Percentiles rank a stretch among this genome's conserved stretches.
phyloP scores from a whole-genome alignment of 2,888 invertebrate genomes.

The Apodemia zela region DNA sequence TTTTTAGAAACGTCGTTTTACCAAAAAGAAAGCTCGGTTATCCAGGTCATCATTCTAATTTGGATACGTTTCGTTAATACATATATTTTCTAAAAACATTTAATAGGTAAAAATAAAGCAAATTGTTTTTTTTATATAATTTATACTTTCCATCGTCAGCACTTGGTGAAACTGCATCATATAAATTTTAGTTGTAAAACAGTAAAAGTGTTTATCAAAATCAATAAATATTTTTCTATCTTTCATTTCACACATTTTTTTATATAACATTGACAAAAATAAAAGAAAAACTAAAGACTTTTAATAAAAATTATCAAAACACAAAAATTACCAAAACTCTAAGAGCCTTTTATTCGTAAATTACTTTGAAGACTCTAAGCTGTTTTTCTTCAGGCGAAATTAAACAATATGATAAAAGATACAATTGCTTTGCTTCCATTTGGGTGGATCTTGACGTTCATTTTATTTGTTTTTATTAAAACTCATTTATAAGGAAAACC shows the following conservation, averaged over 20 bases:
- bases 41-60: too few relatives aligned
- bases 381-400: constrained; percentile 64
- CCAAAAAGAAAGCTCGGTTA: too few relatives aligned
- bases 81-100: too few relatives aligned
- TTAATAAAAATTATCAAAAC: background rate
- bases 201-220: too few relatives aligned
- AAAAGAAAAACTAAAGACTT: constrained; percentile 18
- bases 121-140: too few relatives aligned
- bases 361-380: constrained; percentile 52
- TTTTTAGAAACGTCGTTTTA: too few relatives aligned
- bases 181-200: too few relatives aligned
- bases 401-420: constrained; percentile 73
- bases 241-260: background rate
- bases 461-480: constrained; percentile 67
- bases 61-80: too few relatives aligned
- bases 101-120: too few relatives aligned
- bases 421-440: constrained; percentile 69
- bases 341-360: constrained; percentile 48
- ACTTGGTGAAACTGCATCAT: too few relatives aligned
- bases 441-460: constrained; percentile 54
- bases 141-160: too few relatives aligned
- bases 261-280: background rate
- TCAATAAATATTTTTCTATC: too few relatives aligned
- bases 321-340: constrained; percentile 46
- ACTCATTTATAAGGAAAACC: constrained; percentile 63